Evolutionary conservation across 2,797 vertebrate genomes (phyloP), one percentile per base, ranked within the genome.

Genomic region (Thripadectes ignobilis): DNA sequence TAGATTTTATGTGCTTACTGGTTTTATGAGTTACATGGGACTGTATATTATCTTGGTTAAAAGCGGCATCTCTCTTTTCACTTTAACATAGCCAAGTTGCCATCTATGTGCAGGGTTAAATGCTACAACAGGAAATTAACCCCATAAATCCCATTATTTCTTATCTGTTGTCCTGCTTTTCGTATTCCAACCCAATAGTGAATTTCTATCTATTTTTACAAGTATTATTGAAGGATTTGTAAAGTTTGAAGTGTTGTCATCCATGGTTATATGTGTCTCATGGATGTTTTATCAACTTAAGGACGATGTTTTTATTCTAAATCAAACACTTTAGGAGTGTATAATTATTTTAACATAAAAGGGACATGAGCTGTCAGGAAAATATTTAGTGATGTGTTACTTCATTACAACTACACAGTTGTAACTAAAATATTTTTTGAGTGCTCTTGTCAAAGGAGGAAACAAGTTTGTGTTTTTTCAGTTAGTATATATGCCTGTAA

Each of bases 201-300:
- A 48, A 20, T 58, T 74, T 73, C 43, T 41, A 8, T 67, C 43
- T 68, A 10, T 10, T 59, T 85, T 80, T n/a, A 27, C 23, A 69
- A n/a, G 32, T 58, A 20, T 48, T 69, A 30, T 19, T 1, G 7
- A 43, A 23, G 9, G 10, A 63, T 6, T 34, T 10, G 16, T 65
- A 12, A n/a, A 43, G 24, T 27, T 57, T 55, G 29, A 49, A 65
- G 11, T 78, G 45, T 46, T 84, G 30, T 57, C 16, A 48, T 57
- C 22, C 0, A 0, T 38, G 7, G 14, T 65, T 68, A 68, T 57
- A 5, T 29, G 30, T 38, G 15, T 87, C 12, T 65, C 9, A 2
- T 18, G 27, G 10, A 39, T 1, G 12, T 84, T 46, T 21, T 58
- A 38, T 73, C 46, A 34, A 34, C 16, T 67, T 46, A 45, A 67